These are phyloP conservation scores for Psilopogon haemacephalus DNA, from an alignment of 2,113 vertebrate genomes.

Conservation along the genomic window DNA sequence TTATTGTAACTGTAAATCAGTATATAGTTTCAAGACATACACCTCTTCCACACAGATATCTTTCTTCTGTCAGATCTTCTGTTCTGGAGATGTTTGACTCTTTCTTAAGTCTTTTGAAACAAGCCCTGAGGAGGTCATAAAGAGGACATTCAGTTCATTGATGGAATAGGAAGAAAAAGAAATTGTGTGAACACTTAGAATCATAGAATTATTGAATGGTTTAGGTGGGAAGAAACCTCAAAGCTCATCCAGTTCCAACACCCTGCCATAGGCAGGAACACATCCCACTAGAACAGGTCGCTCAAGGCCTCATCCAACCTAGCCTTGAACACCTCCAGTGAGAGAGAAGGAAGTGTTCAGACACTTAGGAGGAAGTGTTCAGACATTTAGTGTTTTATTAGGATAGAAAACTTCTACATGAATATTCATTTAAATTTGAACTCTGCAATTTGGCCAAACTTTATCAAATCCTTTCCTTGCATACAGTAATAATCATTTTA, in stretches of 20 bases:
- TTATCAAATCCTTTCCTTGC: not conserved
- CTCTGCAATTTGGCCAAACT: not conserved
- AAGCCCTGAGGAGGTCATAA: not conserved
- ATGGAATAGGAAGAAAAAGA: not conserved
- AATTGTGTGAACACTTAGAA: not conserved
- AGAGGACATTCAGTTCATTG: not conserved
- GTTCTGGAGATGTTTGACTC: not conserved
- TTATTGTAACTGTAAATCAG: not conserved
- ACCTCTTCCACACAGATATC: not conserved
- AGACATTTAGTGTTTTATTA: not conserved
- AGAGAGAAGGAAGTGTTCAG: too few species aligned
- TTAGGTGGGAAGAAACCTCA: too few species aligned
- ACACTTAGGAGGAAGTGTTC: not conserved
- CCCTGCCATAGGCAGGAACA: too few species aligned
- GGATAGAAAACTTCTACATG: not conserved
- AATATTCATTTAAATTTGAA: conserved; percentile 19
- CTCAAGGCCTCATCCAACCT: too few species aligned
- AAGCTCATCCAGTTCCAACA: too few species aligned
- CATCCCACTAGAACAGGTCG: too few species aligned
- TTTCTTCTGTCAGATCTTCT: not conserved
- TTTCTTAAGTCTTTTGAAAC: not conserved
- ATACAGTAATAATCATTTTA: conserved; percentile 1
- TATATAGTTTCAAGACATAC: not conserved
- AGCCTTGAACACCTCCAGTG: too few species aligned
- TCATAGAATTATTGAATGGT: too few species aligned